These are phyloP conservation scores for Trachelus stipa DNA, from an alignment of 2,888 invertebrate species.

Conservation along the genomic window DNA sequence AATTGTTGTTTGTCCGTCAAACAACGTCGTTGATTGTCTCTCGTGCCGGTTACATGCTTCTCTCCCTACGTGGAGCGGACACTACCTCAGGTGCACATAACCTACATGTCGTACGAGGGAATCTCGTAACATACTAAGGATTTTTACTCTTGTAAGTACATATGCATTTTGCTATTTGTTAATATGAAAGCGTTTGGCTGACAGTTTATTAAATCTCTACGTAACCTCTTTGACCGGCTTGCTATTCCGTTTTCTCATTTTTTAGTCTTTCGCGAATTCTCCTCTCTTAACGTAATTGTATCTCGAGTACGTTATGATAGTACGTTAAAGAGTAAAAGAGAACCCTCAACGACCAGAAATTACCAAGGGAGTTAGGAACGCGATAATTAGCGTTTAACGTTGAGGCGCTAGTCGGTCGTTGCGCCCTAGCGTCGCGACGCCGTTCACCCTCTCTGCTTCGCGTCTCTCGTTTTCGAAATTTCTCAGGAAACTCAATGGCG, in stretches of 20 bases:
- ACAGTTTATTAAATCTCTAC: not conserved
- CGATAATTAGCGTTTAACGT: slow-evolving; percentile 54
- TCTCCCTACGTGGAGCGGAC: not conserved
- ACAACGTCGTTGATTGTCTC: slow-evolving; percentile 37
- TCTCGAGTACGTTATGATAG: not conserved
- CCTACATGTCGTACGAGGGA: not conserved
- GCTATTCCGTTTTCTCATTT: not conserved
- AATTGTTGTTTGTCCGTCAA: slow-evolving; percentile 37
- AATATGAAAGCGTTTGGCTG: not conserved
- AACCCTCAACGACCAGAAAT: not conserved
- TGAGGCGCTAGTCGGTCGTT: slow-evolving; percentile 49
- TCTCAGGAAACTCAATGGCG: slow-evolving; percentile 42
- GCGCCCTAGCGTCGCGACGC: slow-evolving; percentile 21
- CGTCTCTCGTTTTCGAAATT: slow-evolving; percentile 40
- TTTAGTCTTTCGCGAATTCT: not conserved
- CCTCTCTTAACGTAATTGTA: not conserved
- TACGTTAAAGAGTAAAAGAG: not conserved
- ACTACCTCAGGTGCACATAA: not conserved
- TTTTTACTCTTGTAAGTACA: not conserved
- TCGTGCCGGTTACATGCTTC: slow-evolving; percentile 23
- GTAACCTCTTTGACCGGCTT: not conserved
- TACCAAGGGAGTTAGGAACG: not conserved
- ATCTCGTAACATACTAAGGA: not conserved
- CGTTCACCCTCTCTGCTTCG: slow-evolving; percentile 37
- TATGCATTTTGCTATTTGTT: not conserved